These are phyloP conservation scores for Chirona hameri DNA, from an alignment of 2,888 invertebrate genomes.

Conservation along the genomic window DNA sequence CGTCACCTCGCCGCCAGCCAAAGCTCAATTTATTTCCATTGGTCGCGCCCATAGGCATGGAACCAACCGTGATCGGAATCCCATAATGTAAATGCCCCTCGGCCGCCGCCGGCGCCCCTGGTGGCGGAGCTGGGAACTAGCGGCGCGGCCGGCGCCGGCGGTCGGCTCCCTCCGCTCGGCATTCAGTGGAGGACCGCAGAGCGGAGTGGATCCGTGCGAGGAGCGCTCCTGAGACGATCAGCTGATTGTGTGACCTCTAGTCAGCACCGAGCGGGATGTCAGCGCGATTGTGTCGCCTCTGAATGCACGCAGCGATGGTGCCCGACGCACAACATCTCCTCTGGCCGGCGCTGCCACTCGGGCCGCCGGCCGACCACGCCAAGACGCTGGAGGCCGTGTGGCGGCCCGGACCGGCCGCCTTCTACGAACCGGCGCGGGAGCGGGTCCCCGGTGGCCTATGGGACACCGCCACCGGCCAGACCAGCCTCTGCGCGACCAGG, in stretches of 20 bases:
- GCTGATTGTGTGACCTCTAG: background rate
- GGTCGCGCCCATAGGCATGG: slow-evolving; percentile 9
- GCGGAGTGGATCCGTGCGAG: background rate
- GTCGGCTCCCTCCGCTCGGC: background rate
- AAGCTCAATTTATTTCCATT: background rate
- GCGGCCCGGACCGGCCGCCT: background rate
- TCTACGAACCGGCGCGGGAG: background rate
- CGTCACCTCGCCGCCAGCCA: background rate
- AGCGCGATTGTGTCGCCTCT: background rate
- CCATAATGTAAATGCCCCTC: background rate
- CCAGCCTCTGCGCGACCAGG: no score
- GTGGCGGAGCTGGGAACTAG: background rate
- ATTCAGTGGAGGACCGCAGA: background rate
- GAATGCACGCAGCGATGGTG: slow-evolving; percentile 13
- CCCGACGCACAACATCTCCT: background rate
- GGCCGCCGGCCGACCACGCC: background rate
- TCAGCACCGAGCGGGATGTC: background rate
- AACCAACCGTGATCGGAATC: slow-evolving; percentile 7
- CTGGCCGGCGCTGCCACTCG: background rate
- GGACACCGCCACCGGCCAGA: background rate
- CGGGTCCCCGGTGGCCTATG: background rate
- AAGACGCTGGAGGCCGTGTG: background rate
- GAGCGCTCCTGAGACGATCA: background rate
- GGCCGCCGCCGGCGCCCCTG: background rate
- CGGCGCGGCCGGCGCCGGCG: background rate